Evolutionary conservation across 2,113 vertebrate genomes (phyloP), one percentile per base, ranked within the genome.

Genomic region (Ceyx melanurus): DNA sequence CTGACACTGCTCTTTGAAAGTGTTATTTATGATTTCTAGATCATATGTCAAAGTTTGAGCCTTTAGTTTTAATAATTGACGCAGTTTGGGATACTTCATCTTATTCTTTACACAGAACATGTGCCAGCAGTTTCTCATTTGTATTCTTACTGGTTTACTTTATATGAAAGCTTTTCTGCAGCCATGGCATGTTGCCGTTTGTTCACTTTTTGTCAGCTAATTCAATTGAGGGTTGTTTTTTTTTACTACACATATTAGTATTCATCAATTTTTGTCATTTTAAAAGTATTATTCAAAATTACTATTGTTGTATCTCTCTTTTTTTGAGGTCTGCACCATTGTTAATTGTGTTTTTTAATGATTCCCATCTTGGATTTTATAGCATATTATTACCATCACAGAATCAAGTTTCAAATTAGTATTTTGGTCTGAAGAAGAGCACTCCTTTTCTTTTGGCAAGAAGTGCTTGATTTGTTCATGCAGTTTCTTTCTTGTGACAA

Each of bases 251-350:
- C 64, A 33, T 92, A 95, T 94, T 94, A 96, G 93, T 86, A 94
- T 95, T 92, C 90, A 95, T 96, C 91, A 93, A 93, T 94, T 95
- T 95, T 96, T 95, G 67, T 95, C 31, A 94, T 86, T 95, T 95
- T 64, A 78, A 95, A 96, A 94, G 68, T 93, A 83, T 95, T 95
- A 88, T 90, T 95, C 92, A 91, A 95, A 96, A 95, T 94, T 93
- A 86, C 53, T 91, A 81, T 93, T 88, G 85, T 82, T 92, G 43
- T 74, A 78, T 90, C 72, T 88, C 86, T 83, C 31, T 85, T 95
- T 67, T 82, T 91, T 92, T 86, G 92, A 94, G 80, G 76, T 64
- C 76, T 93, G 68, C 79, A 83, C 75, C 76, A 83, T 68, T 29
- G 18, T 90, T 96, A 96, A 95, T 93, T 93, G 86, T 86, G 92